Evolutionary conservation across 1,140 invertebrate genomes (phyloP), one percentile per base, ranked within the genome.

Genomic region (Drosophila parvula): DNA sequence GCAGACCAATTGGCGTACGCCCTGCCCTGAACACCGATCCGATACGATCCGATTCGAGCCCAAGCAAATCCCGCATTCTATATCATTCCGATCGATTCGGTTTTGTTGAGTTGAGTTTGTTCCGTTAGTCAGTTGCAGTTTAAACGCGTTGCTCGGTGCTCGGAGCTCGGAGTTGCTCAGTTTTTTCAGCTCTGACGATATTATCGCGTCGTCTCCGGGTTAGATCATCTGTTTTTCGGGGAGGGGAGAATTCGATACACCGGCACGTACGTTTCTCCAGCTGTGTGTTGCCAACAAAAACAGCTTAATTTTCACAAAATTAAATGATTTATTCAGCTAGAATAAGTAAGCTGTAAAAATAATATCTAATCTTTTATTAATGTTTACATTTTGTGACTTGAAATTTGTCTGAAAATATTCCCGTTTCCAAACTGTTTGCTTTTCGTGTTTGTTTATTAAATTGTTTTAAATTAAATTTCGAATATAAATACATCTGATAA

Each of bases 1-100:
- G 59, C 53, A 64, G 48, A 64, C 71, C 55, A 38, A 64, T 53
- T 61, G 64, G 60, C 78, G 43, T 22, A 62, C 47, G 41, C 56
- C 53, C 65, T 59, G 32, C 56, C 53, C 65, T 59, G 32, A 74
- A 64, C 51, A 38, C 69, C 50, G 41, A 62, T 74, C 73, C 60
- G 59, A 34, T 38, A 14, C 59, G 69, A 64, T 56, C 30, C 51
- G 44, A 64, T 64, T 32, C 40, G 48, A 74, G 47, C 14, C 57
- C 43, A 14, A 41, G 36, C 28, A 18, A 40, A 58, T 44, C 32
- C 48, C 38, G 45, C 38, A 22, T 18, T 38, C 51, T 22, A 55
- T 55, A 32, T 43, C 47, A 9, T 44, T 67, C 22, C 27, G 58
- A 53, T 68, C 32, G n/a, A 22, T 27, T 65, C 59, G 18, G 16